Evolutionary conservation across 2,113 vertebrate genomes (phyloP).

Genomic region (Hassar affinis): DNA sequence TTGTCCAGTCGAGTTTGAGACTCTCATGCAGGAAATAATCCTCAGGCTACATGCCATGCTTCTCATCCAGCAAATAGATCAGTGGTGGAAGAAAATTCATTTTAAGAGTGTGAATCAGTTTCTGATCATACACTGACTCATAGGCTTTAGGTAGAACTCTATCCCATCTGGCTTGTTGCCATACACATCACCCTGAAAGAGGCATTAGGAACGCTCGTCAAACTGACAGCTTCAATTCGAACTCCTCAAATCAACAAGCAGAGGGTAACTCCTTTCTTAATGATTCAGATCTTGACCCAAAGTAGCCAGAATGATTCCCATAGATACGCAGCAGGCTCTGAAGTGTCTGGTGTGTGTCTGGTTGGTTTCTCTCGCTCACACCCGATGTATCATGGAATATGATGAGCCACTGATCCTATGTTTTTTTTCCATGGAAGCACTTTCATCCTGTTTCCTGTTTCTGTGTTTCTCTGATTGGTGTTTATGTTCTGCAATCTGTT

Average conservation of each 20-base stretch:
- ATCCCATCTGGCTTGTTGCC: conserved; percentile 15
- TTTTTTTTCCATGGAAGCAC: conserved; percentile 62
- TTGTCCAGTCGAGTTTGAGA: conserved; percentile 54
- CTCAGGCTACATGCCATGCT: conserved; percentile 56
- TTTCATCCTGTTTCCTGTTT: conserved; percentile 72
- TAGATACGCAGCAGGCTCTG: conserved; percentile 29
- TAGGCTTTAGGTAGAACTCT: conserved; percentile 10
- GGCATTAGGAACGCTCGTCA: not conserved
- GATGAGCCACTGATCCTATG: conserved; percentile 66
- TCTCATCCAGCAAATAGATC: conserved; percentile 56
- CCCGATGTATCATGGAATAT: conserved; percentile 52
- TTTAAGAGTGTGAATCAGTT: not conserved
- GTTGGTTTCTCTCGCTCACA: conserved; percentile 31
- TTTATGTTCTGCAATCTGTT: conserved; percentile 74
- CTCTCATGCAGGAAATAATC: conserved; percentile 56
- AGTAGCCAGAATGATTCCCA: conserved; percentile 37
- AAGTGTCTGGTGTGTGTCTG: conserved; percentile 45
- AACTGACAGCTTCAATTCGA: conserved; percentile 10
- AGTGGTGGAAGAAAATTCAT: conserved; percentile 43
- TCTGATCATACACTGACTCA: conserved; percentile 13
- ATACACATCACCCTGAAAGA: conserved; percentile 33
- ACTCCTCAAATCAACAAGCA: conserved; percentile 18
- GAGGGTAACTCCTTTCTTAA: conserved; percentile 29
- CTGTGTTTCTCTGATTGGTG: conserved; percentile 71
- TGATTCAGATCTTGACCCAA: conserved; percentile 38